A percentile compares a stretch with the other conserved stretches of the same genome.
Conservation (phyloP, 2,888 invertebrate species). For the Tromatobia lineatoria region DNA sequence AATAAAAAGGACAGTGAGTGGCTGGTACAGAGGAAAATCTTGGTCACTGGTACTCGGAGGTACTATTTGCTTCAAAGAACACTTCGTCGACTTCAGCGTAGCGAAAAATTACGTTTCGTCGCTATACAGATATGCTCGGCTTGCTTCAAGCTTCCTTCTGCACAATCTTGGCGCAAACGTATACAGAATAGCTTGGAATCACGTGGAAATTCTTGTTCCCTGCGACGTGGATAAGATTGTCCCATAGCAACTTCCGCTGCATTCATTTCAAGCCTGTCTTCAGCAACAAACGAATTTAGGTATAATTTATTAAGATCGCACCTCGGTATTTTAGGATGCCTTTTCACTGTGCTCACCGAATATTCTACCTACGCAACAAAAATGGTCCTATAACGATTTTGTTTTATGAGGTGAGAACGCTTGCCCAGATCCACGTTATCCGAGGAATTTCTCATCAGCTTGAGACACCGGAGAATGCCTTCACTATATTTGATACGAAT, state of each 20-base stretch:
- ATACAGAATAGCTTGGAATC: neutral
- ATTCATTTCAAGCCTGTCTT: neutral
- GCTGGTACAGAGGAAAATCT: neutral
- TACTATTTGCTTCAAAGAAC: conserved; percentile 9
- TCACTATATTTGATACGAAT: conserved; percentile 14
- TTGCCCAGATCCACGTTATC: conserved; percentile 30
- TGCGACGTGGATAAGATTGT: neutral
- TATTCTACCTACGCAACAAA: neutral
- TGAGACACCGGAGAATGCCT: conserved; percentile 37
- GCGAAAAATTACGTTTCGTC: conserved; percentile 78
- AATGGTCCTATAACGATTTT: neutral
- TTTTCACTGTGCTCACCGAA: neutral
- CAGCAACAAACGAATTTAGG: neutral
- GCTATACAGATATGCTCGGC: conserved; percentile 72
- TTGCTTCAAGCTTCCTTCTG: conserved; percentile 65
- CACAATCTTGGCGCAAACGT: conserved; percentile 52
- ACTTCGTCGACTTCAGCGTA: conserved; percentile 73
- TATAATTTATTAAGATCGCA: neutral
- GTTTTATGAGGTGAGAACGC: conserved; percentile 24
- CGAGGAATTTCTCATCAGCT: conserved; percentile 62
- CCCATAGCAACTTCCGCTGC: neutral
- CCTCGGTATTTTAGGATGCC: neutral
- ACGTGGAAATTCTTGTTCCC: neutral
- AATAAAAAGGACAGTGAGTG: conserved; percentile 10
- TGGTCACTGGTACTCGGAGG: neutral